These are phyloP conservation scores for Gastrophryne carolinensis DNA, from an alignment of 2,797 vertebrate species.

Conservation along the genomic window DNA sequence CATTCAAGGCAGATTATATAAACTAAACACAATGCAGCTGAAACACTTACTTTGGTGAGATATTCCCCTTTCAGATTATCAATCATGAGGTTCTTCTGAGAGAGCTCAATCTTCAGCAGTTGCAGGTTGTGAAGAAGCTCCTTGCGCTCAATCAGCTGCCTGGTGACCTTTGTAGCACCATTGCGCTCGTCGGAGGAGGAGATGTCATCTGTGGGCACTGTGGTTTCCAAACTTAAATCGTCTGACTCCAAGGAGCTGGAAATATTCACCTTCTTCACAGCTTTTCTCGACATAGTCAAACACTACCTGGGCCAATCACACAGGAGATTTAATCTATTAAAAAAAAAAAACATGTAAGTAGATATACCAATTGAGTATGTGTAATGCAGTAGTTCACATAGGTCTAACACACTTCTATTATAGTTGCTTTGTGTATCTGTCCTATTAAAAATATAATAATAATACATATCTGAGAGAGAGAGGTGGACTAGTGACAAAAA, in stretches of 20 bases:
- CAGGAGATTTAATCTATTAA: neutral
- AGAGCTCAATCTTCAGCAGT: conserved; percentile 89
- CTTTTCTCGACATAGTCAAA: conserved; percentile 80
- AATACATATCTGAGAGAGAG: too few species aligned
- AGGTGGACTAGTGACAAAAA: too few species aligned
- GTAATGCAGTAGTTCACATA: neutral
- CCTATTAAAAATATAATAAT: too few species aligned
- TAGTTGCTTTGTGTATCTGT: too few species aligned
- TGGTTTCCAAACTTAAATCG: conserved; percentile 95
- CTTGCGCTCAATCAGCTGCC: conserved; percentile 89
- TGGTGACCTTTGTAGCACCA: conserved; percentile 80
- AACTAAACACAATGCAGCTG: too few species aligned
- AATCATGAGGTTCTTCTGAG: conserved; percentile 90
- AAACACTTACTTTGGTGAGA: conserved; percentile 82
- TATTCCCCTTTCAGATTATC: conserved; percentile 94
- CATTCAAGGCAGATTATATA: too few species aligned
- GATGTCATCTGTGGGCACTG: conserved; percentile 88
- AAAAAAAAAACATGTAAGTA: neutral
- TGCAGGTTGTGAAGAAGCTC: conserved; percentile 88
- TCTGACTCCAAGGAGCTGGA: conserved; percentile 95
- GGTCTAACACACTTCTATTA: too few species aligned
- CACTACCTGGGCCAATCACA: neutral
- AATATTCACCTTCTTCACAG: conserved; percentile 73
- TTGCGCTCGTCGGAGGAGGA: conserved; percentile 86
- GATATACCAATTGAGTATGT: too few species aligned